Base-by-base conservation (phyloP, 2,113 vertebrate species). In the Antidorcas marsupialis region DNA sequence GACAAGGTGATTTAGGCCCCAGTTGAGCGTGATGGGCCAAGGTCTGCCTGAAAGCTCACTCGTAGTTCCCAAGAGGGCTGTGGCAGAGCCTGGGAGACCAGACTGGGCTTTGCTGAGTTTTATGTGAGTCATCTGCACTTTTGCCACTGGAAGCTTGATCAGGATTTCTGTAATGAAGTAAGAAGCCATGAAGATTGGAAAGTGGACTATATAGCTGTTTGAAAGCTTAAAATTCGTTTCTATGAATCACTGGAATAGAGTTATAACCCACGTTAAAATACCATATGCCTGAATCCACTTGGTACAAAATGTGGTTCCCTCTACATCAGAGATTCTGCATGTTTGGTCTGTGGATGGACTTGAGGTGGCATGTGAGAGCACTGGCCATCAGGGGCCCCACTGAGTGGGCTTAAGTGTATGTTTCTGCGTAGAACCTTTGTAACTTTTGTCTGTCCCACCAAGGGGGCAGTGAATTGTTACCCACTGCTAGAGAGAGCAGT, bases 1-100 rank as follows among this genome's bases (percentile, higher is more conserved):
- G 96, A 87, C 92, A 98, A 97, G 94, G 95, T 96, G 96, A 98
- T 98, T 98, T 97, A 98, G 91, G 94, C 92, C 76, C 94, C 94
- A 98, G 4, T 88, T 86, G 76, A 96, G 94, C 88, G 47, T 15
- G 21, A 55, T 78, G 64, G 85, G 82, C n/a, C 67, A 92, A 62
- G 50, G 15, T 91, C 19, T 86, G n/a, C 36, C 47, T 59, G 30
- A 45, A 17, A 78, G 43, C 74, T 94, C 21, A 45, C 76, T 89
- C 12, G n/a, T 21, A 60, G 59, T 82, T 19, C 27, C 47, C 62
- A 30, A n/a, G 28, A 93, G 50, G 79, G 0, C 12, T 64, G 15
- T 79, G 33, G 28, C 36, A 64, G 0, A 30, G 12, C 59, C 27
- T 64, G 8, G 52, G 36, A 17, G 23, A n/a, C 2, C 74, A 47